These are phyloP conservation scores for Panthera tigris DNA, from an alignment of 2,113 vertebrate genomes.

Conservation along the genomic window DNA sequence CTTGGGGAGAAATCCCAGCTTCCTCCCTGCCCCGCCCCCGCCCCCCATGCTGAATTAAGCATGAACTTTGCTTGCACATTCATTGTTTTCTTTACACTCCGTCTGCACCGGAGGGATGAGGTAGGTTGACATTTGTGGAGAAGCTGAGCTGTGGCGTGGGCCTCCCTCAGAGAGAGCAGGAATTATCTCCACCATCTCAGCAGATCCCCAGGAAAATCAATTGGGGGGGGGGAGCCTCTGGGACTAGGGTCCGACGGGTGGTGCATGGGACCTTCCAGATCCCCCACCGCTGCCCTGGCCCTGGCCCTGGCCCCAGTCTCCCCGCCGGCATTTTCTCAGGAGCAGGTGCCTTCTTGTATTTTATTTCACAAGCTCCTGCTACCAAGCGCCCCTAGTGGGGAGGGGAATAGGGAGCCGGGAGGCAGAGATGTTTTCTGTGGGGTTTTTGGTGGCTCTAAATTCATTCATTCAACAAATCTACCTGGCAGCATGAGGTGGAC, in stretches of 20 bases:
- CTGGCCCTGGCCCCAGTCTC: neutral
- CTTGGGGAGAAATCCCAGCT: neutral
- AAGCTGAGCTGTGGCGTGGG: neutral
- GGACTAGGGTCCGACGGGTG: neutral
- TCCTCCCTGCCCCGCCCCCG: neutral
- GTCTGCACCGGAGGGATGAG: neutral
- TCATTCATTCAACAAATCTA: neutral
- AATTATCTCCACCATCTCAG: slow-evolving; percentile 13
- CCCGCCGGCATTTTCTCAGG: neutral
- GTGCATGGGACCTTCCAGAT: neutral
- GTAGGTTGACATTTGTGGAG: slow-evolving; percentile 59
- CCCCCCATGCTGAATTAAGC: neutral
- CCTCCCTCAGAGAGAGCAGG: slow-evolving; percentile 38
- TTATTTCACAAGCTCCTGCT: neutral
- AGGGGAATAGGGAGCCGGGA: neutral
- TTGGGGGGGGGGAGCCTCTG: neutral
- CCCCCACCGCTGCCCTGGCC: too few relatives aligned
- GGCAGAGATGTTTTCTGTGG: neutral
- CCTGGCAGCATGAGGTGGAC: neutral
- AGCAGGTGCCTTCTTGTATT: neutral
- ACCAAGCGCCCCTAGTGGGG: neutral
- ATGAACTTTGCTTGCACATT: neutral
- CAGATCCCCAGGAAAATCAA: slow-evolving; percentile 40
- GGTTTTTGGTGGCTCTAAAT: neutral
- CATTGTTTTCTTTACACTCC: slow-evolving; percentile 44